phyloP scores from a whole-genome alignment of 2,888 invertebrate species.

The Limnephilus rhombicus region DNA sequence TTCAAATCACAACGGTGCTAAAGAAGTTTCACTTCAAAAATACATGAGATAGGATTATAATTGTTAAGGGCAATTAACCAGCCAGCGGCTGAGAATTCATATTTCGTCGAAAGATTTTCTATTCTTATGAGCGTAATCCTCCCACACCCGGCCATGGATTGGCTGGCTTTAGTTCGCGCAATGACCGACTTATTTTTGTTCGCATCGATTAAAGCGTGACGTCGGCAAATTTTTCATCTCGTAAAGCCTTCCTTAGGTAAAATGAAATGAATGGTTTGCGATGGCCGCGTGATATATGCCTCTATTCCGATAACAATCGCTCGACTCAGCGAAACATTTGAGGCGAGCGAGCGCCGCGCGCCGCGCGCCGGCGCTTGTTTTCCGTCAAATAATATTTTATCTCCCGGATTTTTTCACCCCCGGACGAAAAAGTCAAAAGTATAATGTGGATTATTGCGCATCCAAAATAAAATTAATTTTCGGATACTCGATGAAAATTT shows the following conservation, averaged over 20 bases:
- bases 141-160: neutral
- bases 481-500: neutral
- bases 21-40: too few relatives aligned
- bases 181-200: slow-evolving; percentile 28
- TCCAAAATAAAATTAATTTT: neutral
- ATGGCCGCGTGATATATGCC: slow-evolving; percentile 35
- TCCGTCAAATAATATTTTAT: slow-evolving; percentile 22
- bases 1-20: too few relatives aligned
- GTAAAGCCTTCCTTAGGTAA: slow-evolving; percentile 43
- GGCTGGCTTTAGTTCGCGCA: neutral
- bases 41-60: neutral
- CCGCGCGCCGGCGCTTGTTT: slow-evolving; percentile 15
- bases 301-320: slow-evolving; percentile 26
- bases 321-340: slow-evolving; percentile 37
- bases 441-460: neutral
- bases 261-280: slow-evolving; percentile 30
- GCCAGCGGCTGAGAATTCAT: too few relatives aligned
- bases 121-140: neutral
- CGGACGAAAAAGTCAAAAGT: neutral
- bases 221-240: slow-evolving; percentile 41
- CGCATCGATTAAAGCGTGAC: slow-evolving; percentile 40
- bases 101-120: too few relatives aligned
- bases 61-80: too few relatives aligned
- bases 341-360: neutral
- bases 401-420: neutral